Evolutionary conservation across 2,888 invertebrate genomes (phyloP).

Genomic region (Drosophila sordidula): DNA sequence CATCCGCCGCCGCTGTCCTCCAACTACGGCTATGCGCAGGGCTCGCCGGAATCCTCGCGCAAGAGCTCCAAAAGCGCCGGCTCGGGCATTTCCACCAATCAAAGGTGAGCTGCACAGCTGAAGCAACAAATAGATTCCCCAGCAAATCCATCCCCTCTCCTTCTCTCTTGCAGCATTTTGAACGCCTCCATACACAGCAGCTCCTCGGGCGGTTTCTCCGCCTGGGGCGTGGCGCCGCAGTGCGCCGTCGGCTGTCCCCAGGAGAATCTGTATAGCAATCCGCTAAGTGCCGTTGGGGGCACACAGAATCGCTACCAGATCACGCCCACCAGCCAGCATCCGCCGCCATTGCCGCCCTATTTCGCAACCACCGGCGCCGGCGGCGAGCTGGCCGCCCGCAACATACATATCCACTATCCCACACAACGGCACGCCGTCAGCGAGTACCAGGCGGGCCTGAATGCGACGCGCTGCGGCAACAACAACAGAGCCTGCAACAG

Average conservation of each 20-base stretch:
- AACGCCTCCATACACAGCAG: constrained; percentile 85
- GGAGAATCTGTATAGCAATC: constrained; percentile 85
- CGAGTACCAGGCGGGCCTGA: constrained; percentile 84
- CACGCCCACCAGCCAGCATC: constrained; percentile 84
- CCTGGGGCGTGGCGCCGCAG: constrained; percentile 84
- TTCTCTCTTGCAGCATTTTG: constrained; percentile 71
- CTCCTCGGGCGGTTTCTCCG: constrained; percentile 85
- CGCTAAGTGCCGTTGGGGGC: constrained; percentile 78
- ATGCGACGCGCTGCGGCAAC: constrained; percentile 83
- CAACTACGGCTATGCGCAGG: constrained; percentile 83
- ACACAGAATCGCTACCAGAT: constrained; percentile 85
- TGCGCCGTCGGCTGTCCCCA: constrained; percentile 76
- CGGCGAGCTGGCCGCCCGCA: constrained; percentile 76
- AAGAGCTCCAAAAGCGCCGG: constrained; percentile 85
- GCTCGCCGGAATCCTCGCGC: constrained; percentile 84
- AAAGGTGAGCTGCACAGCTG: constrained; percentile 74
- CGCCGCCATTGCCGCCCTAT: constrained; percentile 84
- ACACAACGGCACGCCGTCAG: constrained; percentile 84
- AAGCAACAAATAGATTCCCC: not conserved
- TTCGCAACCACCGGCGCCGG: constrained; percentile 76
- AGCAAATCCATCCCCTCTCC: not conserved
- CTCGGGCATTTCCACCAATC: constrained; percentile 85
- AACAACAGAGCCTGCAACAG: constrained; percentile 84
- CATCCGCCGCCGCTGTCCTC: constrained; percentile 87
- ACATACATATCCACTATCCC: constrained; percentile 85